These are phyloP conservation scores for Volucella inanis DNA, from an alignment of 2,888 invertebrate genomes.

Conservation along the genomic window DNA sequence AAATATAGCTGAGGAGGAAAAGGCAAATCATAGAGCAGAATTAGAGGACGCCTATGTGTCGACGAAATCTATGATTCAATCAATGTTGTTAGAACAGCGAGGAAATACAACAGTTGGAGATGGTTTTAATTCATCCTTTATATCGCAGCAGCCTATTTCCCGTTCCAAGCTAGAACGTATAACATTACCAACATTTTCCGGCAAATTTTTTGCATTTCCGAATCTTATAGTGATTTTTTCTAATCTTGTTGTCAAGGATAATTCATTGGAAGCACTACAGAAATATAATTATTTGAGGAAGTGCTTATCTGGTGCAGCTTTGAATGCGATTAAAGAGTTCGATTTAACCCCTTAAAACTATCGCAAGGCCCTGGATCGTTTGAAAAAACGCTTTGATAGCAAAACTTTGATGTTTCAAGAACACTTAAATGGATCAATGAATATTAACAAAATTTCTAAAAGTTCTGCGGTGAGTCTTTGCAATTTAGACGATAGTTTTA, in stretches of 20 bases:
- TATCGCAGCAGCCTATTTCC: constrained; percentile 29
- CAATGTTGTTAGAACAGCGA: no score
- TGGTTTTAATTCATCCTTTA: no score
- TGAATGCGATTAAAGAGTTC: no score
- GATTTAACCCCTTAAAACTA: constrained; percentile 68
- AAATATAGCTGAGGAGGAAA: no score
- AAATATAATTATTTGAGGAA: no score
- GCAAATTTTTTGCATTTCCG: constrained; percentile 69
- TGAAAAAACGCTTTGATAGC: constrained; percentile 64
- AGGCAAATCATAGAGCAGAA: no score
- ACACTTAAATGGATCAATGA: constrained; percentile 54
- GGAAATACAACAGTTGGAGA: no score
- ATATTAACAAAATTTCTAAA: constrained; percentile 38
- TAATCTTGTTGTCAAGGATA: constrained; percentile 63
- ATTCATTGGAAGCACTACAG: constrained; percentile 49
- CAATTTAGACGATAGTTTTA: constrained; percentile 61
- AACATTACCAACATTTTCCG: constrained; percentile 63
- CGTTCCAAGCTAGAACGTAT: constrained; percentile 54
- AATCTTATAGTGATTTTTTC: constrained; percentile 67
- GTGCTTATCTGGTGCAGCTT: no score
- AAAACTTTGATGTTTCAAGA: constrained; percentile 71
- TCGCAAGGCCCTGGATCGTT: constrained; percentile 53
- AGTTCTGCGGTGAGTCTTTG: no score
- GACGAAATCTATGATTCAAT: no score
- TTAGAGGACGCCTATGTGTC: no score